These are phyloP conservation scores for Sialia sialis DNA, from an alignment of 2,113 vertebrate genomes.

Conservation along the genomic window DNA sequence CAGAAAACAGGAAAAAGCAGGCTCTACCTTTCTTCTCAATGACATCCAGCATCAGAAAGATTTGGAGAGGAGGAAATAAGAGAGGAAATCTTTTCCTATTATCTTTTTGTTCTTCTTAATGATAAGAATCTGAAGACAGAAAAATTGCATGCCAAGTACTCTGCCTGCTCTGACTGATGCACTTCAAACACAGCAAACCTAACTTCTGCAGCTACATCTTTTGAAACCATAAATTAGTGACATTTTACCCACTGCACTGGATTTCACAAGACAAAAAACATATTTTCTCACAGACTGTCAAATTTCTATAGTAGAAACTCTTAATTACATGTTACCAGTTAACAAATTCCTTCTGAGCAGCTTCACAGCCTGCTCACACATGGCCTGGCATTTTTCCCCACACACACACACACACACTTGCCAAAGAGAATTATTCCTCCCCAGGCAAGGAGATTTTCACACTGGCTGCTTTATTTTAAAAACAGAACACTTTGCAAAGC, in stretches of 20 bases:
- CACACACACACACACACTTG: background rate
- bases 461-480: background rate
- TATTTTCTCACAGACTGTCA: background rate
- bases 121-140: constrained; percentile 46
- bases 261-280: background rate
- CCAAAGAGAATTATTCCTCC: background rate
- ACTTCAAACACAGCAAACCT: background rate
- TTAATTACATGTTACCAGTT: background rate
- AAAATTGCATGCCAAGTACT: constrained; percentile 8
- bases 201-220: background rate
- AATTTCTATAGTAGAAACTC: background rate
- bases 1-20: constrained; percentile 4
- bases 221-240: background rate
- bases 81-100: constrained; percentile 38
- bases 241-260: background rate
- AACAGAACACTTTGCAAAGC: background rate
- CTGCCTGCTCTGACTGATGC: constrained; percentile 5
- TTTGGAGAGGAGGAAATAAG: constrained; percentile 39
- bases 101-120: constrained; percentile 40
- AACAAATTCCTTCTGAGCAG: background rate
- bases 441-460: background rate
- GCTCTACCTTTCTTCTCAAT: constrained; percentile 39
- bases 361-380: background rate
- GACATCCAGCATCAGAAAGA: constrained; percentile 41
- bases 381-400: background rate